Percentiles rank a stretch among this genome's conserved stretches.
phyloP scores from a whole-genome alignment of 1,140 invertebrate species.

The Meloidogyne floridensis region DNA sequence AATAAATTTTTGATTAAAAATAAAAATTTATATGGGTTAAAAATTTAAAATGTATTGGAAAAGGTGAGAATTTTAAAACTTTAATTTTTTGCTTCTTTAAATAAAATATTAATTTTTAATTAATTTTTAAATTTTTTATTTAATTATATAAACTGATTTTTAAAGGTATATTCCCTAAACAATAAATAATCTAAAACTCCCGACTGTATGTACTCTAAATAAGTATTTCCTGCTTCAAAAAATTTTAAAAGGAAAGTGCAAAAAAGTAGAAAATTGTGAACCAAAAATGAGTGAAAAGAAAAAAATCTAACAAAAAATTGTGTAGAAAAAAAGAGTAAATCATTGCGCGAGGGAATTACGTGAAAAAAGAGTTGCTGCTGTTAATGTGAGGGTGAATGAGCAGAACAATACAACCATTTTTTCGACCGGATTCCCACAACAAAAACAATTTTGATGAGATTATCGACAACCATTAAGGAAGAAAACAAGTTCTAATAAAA shows the following conservation, averaged over 20 bases:
- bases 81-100: too few species aligned
- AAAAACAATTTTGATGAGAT: not conserved
- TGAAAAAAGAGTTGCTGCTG: not conserved
- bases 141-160: too few species aligned
- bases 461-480: not conserved
- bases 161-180: not conserved
- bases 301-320: not conserved
- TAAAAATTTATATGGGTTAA: too few species aligned
- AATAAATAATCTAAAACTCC: not conserved
- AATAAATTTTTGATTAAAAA: too few species aligned
- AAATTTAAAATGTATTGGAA: too few species aligned
- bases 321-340: not conserved
- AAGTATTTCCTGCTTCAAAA: not conserved
- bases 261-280: not conserved
- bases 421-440: not conserved
- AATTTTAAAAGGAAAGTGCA: not conserved
- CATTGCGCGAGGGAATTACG: conserved; percentile 1
- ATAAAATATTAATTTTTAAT: too few species aligned
- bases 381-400: not conserved
- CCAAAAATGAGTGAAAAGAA: not conserved
- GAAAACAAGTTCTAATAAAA: not conserved
- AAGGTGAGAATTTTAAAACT: too few species aligned
- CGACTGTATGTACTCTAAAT: not conserved
- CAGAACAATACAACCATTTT: not conserved
- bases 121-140: too few species aligned